These are phyloP conservation scores for Clarias macrocephalus DNA, from an alignment of 2,113 vertebrate species.

Conservation along the genomic window DNA sequence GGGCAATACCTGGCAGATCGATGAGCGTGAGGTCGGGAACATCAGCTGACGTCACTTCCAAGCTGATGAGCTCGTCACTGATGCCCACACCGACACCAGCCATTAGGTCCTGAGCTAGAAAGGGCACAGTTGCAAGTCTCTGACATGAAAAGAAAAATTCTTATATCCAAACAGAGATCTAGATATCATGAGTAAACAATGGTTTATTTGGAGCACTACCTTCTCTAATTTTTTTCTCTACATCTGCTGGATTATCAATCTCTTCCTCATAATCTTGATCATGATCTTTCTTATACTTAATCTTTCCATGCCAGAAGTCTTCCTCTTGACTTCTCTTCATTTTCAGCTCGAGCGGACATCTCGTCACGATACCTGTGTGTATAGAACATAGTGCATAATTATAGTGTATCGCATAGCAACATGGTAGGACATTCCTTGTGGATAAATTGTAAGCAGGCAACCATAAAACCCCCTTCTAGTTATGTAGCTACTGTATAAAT, in stretches of 20 bases:
- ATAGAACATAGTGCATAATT: not conserved
- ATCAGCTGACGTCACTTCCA: slow-evolving; percentile 76
- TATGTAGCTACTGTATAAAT: not conserved
- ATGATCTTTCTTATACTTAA: slow-evolving; percentile 68
- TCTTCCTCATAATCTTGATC: slow-evolving; percentile 52
- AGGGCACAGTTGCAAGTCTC: not conserved
- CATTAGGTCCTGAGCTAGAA: slow-evolving; percentile 78
- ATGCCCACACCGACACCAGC: slow-evolving; percentile 75
- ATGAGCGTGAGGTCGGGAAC: slow-evolving; percentile 90
- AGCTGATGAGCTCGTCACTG: slow-evolving; percentile 79
- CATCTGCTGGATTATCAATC: slow-evolving; percentile 61
- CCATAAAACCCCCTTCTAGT: not conserved
- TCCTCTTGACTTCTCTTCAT: slow-evolving; percentile 68
- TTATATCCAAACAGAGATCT: not conserved
- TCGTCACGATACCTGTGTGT: slow-evolving; percentile 70
- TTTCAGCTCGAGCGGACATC: slow-evolving; percentile 75
- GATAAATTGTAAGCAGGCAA: not conserved
- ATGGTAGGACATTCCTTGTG: not conserved
- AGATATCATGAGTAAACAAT: not conserved
- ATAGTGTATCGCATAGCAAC: not conserved
- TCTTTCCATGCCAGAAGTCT: slow-evolving; percentile 66
- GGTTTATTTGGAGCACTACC: slow-evolving; percentile 50
- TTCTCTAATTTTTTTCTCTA: slow-evolving; percentile 68
- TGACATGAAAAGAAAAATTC: too few relatives aligned
- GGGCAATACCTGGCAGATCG: slow-evolving; percentile 90